Evolutionary conservation across 2,113 vertebrate species (phyloP).

Genomic region (Chelonoidis abingdonii): DNA sequence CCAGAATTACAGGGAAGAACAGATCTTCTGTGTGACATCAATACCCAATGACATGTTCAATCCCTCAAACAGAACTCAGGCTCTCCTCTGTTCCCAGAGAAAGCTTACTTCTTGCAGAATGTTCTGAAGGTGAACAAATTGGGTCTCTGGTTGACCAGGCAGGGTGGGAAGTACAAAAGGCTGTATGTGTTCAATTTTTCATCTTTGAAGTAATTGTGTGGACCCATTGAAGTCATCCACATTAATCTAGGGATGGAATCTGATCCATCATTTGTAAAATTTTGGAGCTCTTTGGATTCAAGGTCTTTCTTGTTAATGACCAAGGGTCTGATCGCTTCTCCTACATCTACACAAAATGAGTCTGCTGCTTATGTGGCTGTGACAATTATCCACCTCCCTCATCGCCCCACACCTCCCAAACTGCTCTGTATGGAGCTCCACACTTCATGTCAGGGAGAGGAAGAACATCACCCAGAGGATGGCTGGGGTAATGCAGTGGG

Average conservation of each 20-base stretch:
- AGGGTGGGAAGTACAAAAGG: not conserved
- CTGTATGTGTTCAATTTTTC: not conserved
- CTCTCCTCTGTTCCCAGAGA: not conserved
- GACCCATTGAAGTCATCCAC: rapidly evolving
- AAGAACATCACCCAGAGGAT: not conserved
- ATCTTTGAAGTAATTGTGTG: rapidly evolving
- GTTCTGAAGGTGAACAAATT: not conserved
- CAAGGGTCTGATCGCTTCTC: not conserved
- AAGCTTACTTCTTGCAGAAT: not conserved
- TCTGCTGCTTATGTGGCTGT: rapidly evolving
- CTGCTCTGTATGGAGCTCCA: not conserved
- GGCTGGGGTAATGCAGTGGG: not conserved
- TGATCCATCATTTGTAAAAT: not conserved
- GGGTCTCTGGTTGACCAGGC: not conserved
- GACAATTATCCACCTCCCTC: not conserved
- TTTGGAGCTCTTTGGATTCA: not conserved
- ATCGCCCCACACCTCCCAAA: not conserved
- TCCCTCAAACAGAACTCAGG: rapidly evolving
- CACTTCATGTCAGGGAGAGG: not conserved
- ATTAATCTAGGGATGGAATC: not conserved
- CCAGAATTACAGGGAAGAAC: not conserved
- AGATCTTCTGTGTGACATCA: not conserved
- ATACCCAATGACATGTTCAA: rapidly evolving
- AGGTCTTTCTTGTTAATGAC: not conserved
- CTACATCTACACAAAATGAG: not conserved